These are phyloP conservation scores for Scaptomyza montana DNA, from an alignment of 1,140 invertebrate species.

Conservation along the genomic window DNA sequence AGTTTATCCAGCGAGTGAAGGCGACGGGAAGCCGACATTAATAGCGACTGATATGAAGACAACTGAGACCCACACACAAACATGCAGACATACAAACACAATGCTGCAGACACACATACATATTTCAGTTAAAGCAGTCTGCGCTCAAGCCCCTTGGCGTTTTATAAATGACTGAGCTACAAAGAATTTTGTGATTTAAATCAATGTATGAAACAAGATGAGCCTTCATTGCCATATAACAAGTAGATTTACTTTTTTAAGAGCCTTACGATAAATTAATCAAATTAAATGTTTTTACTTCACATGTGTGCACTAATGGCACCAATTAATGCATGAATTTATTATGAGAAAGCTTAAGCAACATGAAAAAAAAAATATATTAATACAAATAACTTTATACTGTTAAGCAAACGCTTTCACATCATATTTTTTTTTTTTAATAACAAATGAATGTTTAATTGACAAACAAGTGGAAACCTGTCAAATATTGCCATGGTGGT, in stretches of 20 bases:
- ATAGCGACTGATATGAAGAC: conserved; percentile 65
- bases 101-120: not conserved
- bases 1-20: conserved; percentile 52
- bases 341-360: no score
- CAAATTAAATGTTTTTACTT: conserved; percentile 1
- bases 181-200: not conserved
- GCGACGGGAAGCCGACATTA: conserved; percentile 69
- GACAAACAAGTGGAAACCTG: not conserved
- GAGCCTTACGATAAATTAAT: not conserved
- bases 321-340: no score
- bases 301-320: no score
- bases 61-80: conserved; percentile 15
- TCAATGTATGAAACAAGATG: conserved; percentile 11
- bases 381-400: not conserved
- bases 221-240: conserved; percentile 11
- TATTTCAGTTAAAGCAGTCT: conserved; percentile 11
- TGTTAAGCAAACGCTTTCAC: not conserved
- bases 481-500: not conserved
- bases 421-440: not conserved
- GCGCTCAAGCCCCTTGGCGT: conserved; percentile 2
- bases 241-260: conserved; percentile 14
- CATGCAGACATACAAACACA: no score
- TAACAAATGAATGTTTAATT: not conserved
- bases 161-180: conserved; percentile 12
- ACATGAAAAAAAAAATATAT: not conserved